Conservation (phyloP, 1,140 invertebrate genomes). For the Bacillus rossius region DNA sequence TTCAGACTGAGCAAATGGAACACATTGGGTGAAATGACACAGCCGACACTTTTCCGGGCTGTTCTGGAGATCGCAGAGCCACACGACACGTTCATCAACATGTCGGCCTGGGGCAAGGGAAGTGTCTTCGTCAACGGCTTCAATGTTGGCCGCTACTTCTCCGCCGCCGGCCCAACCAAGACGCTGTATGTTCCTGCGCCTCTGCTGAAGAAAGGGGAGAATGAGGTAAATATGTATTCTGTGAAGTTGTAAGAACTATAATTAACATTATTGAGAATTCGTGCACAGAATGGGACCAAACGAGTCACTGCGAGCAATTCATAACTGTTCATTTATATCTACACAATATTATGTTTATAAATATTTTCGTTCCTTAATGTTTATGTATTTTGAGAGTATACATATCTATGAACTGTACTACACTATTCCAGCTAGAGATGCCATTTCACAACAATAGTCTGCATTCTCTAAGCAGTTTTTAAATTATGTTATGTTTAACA, state of each 20-base stretch:
- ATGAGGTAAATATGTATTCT: slow-evolving; percentile 36
- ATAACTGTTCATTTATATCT: neutral
- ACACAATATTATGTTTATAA: too few relatives aligned
- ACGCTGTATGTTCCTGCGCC: slow-evolving; percentile 51
- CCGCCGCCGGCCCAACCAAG: slow-evolving; percentile 48
- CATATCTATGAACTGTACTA: too few relatives aligned
- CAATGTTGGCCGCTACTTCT: slow-evolving; percentile 53
- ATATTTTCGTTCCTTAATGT: too few relatives aligned
- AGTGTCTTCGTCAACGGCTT: slow-evolving; percentile 58
- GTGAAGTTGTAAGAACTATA: neutral
- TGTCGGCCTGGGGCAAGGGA: slow-evolving; percentile 47
- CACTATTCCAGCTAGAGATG: too few relatives aligned
- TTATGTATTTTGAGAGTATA: too few relatives aligned
- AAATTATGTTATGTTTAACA: too few relatives aligned
- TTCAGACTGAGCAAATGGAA: slow-evolving; percentile 21
- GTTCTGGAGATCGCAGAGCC: slow-evolving; percentile 28
- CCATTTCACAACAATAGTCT: too few relatives aligned
- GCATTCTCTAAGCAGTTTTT: too few relatives aligned
- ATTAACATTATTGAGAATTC: neutral
- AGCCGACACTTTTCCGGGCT: slow-evolving; percentile 32
- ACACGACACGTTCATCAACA: slow-evolving; percentile 40
- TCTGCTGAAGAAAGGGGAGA: slow-evolving; percentile 42
- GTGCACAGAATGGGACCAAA: neutral
- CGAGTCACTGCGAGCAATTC: neutral
- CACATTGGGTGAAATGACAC: too few relatives aligned